phyloP scores from a whole-genome alignment of 1,140 invertebrate genomes.

The Linepithema humile region DNA sequence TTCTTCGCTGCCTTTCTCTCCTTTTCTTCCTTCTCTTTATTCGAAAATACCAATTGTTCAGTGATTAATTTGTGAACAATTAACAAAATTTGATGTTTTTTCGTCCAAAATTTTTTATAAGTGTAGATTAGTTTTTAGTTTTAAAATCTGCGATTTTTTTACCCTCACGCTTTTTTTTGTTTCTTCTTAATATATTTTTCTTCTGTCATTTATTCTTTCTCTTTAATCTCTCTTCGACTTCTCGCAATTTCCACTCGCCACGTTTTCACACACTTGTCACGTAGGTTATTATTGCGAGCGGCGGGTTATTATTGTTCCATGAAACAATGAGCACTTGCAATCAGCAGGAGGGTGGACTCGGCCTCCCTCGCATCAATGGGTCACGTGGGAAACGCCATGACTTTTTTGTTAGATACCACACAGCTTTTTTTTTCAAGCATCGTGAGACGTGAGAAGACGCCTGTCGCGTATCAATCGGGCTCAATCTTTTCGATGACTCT shows the following conservation, averaged over 20 bases:
- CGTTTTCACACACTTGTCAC: slow-evolving; percentile 78
- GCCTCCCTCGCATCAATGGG: slow-evolving; percentile 70
- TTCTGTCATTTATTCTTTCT: too few relatives aligned
- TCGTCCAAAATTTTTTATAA: too few relatives aligned
- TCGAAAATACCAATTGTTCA: too few relatives aligned
- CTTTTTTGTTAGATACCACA: slow-evolving; percentile 14
- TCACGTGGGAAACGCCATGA: slow-evolving; percentile 76
- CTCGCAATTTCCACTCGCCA: slow-evolving; percentile 4
- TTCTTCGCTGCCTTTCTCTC: slow-evolving; percentile 25
- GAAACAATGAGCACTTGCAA: slow-evolving; percentile 77
- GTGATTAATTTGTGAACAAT: too few relatives aligned
- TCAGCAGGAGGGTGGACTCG: slow-evolving; percentile 60
- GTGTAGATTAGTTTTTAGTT: too few relatives aligned
- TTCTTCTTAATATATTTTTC: too few relatives aligned
- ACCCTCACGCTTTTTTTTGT: too few relatives aligned
- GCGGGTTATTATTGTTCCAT: slow-evolving; percentile 72
- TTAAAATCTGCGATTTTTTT: too few relatives aligned
- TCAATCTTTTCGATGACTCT: neutral
- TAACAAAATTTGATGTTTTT: too few relatives aligned
- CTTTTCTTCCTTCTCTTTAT: too few relatives aligned
- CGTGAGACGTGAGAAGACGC: slow-evolving; percentile 16
- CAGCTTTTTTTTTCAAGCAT: slow-evolving; percentile 26
- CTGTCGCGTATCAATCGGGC: neutral
- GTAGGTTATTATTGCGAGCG: slow-evolving; percentile 53
- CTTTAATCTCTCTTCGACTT: neutral